Evolutionary conservation across 1,140 invertebrate genomes (phyloP).

Genomic region (Heliconius melpomene): DNA sequence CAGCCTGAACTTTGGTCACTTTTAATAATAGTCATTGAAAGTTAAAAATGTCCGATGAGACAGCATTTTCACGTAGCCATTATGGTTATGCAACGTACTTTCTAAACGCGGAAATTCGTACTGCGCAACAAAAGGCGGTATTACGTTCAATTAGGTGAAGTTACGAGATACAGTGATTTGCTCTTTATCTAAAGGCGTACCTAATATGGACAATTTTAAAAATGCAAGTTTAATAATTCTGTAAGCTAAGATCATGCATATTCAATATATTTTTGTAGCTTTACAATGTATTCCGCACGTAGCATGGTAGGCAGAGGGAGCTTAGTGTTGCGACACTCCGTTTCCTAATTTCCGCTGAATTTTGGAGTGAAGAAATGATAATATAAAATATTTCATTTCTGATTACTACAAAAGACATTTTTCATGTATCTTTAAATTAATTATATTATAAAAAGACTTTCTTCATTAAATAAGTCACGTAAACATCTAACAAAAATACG

Average conservation of each 20-base stretch:
- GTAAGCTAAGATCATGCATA: no score
- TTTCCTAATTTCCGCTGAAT: no score
- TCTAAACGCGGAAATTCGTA: conserved; percentile 29
- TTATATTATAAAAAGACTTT: not conserved
- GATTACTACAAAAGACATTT: no score
- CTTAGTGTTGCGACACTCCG: no score
- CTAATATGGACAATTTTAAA: not conserved
- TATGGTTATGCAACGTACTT: conserved; percentile 23
- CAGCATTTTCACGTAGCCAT: conserved; percentile 1
- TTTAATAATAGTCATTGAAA: not conserved
- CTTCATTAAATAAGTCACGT: not conserved
- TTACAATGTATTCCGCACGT: no score
- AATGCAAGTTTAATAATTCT: no score
- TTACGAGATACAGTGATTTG: not conserved
- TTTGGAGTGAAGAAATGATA: no score
- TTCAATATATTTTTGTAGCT: no score
- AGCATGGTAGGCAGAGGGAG: no score
- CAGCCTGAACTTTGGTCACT: no score
- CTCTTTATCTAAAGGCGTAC: not conserved
- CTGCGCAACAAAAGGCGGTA: conserved; percentile 20
- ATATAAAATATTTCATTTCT: no score
- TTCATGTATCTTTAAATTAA: not conserved
- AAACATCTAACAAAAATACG: conserved; percentile 9
- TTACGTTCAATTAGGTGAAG: conserved; percentile 26
- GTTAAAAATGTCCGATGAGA: not conserved